A percentile compares a stretch with the other conserved stretches of the same genome.
Evolutionary conservation across 2,888 invertebrate species (phyloP).

Genomic region (Diarsia dahlii): DNA sequence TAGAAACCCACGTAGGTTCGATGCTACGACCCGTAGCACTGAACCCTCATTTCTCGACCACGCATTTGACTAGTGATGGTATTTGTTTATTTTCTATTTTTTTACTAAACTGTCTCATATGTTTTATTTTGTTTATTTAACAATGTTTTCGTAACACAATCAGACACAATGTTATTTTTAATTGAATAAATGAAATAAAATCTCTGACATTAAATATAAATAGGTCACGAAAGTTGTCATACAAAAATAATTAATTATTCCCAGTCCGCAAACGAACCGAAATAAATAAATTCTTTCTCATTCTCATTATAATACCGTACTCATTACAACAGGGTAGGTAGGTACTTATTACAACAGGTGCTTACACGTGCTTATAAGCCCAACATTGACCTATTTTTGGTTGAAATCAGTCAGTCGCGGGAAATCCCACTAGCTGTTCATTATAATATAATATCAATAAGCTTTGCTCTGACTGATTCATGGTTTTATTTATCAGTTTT

Average conservation of each 20-base stretch:
- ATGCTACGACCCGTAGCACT: no score
- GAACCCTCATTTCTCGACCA: no score
- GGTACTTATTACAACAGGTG: conserved; percentile 12
- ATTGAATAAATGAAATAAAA: no score
- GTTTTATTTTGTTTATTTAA: no score
- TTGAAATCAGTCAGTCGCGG: background rate
- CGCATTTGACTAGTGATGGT: no score
- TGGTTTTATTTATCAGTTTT: conserved; percentile 1
- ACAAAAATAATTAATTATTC: background rate
- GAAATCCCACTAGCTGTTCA: conserved; percentile 12
- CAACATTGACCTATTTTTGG: conserved; percentile 15
- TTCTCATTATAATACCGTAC: conserved; percentile 12
- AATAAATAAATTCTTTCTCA: conserved; percentile 1
- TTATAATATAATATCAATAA: conserved; percentile 27
- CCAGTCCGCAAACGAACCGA: background rate
- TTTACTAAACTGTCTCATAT: no score
- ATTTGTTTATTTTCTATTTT: no score
- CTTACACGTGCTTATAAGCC: background rate
- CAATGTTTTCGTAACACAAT: no score
- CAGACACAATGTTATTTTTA: no score
- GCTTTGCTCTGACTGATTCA: background rate
- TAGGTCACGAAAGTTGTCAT: background rate
- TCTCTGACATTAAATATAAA: background rate
- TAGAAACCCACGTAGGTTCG: no score
- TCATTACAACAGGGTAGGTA: conserved; percentile 5